Evolutionary conservation across 2,888 invertebrate species (phyloP), one percentile per base, ranked within the genome.

Genomic region (Andrena minutula): DNA sequence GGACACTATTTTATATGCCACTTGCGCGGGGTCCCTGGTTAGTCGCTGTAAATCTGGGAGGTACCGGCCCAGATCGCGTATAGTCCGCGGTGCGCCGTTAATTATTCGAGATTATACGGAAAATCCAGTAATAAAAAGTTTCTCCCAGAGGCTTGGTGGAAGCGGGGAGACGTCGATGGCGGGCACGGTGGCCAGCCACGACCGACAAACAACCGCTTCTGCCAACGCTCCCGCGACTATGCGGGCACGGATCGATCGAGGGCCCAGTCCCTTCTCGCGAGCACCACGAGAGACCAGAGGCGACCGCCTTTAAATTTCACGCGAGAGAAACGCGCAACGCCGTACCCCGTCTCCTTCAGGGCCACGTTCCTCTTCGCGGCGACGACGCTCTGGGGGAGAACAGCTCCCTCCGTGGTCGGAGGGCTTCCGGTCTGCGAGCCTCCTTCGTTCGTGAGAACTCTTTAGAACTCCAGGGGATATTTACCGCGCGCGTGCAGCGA

Each of bases 31-130:
- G 41, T 41, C 41, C 41, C 41, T 16, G 5, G 41, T 41, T 12
- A 41, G 41, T 41, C 41, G 41, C 41, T 41, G 41, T 41, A 41
- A 41, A 41, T 41, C 41, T 41, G 5, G 4, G 41, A 41, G 12
- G 16, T 32, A 32, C 32, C 53, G 35, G 56, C 35, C 53, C 69
- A n/a, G 26, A 26, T 32, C 47, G 26, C 41, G 32, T 20, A 28
- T 8, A 23, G n/a, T 80, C 47, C 58, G 73, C 71, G 83, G 84
- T 74, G 78, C 84, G 82, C 77, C 90, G 90, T 91, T 91, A 91
- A 92, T 92, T 92, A 92, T 89, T 86, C 87, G 89, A 89, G 91
- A 91, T 92, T 92, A 92, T 86, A 88, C 88, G 82, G 90, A 82
- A 90, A 91, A 90, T 89, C 89, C 86, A 68, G 87, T 83, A 89